These are phyloP conservation scores for Chloropsis hardwickii DNA, from an alignment of 2,113 vertebrate species.

Conservation along the genomic window DNA sequence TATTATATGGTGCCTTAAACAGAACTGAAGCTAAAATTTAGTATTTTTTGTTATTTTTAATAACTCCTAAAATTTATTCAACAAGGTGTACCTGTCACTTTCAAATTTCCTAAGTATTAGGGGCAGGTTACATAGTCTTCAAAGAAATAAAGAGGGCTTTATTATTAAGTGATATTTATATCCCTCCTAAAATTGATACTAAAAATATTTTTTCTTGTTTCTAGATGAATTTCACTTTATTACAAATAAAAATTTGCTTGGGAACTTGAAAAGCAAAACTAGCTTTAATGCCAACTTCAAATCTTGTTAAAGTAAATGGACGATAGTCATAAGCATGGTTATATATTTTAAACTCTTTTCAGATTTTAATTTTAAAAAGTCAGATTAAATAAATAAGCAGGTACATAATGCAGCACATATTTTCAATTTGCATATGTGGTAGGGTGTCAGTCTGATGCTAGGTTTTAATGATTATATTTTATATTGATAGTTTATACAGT, in stretches of 20 bases:
- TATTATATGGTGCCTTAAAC: conserved; percentile 84
- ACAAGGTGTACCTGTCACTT: conserved; percentile 74
- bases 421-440: conserved; percentile 60
- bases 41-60: conserved; percentile 72
- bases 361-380: conserved; percentile 57
- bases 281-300: conserved; percentile 69
- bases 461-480: conserved; percentile 47
- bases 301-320: conserved; percentile 25
- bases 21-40: conserved; percentile 79
- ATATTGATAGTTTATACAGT: background rate
- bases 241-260: conserved; percentile 70
- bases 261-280: conserved; percentile 63
- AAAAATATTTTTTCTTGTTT: conserved; percentile 67
- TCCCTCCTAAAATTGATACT: conserved; percentile 58
- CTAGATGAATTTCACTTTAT: conserved; percentile 75
- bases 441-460: conserved; percentile 16
- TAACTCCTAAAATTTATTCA: conserved; percentile 68
- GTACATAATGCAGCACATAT: conserved; percentile 66
- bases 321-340: conserved; percentile 29
- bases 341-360: conserved; percentile 52
- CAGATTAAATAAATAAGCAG: conserved; percentile 54
- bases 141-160: conserved; percentile 39
- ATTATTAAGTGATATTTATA: conserved; percentile 42
- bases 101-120: conserved; percentile 62
- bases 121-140: conserved; percentile 67